Evolutionary conservation across 2,113 vertebrate species (phyloP).

Genomic region (Proteles cristata): DNA sequence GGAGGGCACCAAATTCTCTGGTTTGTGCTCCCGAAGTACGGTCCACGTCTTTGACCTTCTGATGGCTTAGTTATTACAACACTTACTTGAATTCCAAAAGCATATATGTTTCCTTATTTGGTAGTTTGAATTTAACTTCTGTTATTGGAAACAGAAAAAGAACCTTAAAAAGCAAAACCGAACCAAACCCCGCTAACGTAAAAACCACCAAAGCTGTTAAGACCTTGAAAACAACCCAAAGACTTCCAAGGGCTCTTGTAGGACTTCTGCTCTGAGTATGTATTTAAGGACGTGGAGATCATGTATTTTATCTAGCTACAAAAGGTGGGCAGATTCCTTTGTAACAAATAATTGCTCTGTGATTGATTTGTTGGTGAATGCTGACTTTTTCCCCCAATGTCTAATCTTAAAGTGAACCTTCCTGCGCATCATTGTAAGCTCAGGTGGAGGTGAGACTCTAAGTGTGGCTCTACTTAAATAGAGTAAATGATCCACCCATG

Average conservation of each 20-base stretch:
- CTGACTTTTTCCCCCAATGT: not conserved
- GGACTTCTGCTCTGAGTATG: not conserved
- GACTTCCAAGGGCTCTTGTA: not conserved
- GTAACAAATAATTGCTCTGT: not conserved
- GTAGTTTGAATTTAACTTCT: constrained; percentile 2
- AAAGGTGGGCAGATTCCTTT: not conserved
- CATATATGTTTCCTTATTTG: not conserved
- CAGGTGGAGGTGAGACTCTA: not conserved
- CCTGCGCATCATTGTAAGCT: not conserved
- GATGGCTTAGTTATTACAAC: not conserved
- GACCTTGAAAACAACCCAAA: not conserved
- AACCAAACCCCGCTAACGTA: not conserved
- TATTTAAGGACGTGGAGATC: not conserved
- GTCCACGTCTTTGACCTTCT: not conserved
- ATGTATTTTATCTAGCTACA: not conserved
- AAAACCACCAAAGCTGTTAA: not conserved
- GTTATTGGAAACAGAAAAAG: not conserved
- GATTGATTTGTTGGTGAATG: not conserved
- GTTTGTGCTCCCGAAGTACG: not conserved
- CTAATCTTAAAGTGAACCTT: not conserved
- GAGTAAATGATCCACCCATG: not conserved
- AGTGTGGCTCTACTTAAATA: not conserved
- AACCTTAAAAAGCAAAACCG: not conserved
- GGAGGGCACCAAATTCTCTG: not conserved
- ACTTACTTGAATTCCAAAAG: not conserved